Base-by-base conservation (phyloP, 2,797 vertebrate species). In the Cynopterus sphinx region DNA sequence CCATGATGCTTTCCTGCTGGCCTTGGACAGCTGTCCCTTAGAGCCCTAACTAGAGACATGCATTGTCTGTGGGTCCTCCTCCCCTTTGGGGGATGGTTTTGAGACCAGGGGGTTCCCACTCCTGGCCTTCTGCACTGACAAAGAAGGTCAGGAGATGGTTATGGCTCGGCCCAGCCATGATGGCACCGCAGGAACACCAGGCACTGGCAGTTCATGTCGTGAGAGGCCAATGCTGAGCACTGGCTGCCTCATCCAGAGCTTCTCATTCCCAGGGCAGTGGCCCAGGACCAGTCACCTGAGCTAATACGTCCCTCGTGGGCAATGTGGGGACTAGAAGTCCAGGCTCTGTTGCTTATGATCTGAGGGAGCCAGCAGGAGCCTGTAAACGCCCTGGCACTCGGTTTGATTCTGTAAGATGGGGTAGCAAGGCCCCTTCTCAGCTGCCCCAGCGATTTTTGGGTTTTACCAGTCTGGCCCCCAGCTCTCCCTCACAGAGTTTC, bases 101-200 rank as follows among this genome's bases (percentile, higher is more conserved):
- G 51, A 96, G 49, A 55, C 13, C 21, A 5, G 0, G 3, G 3
- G 3, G 3, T 70, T 10, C 22, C 74, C 10, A 33, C 16, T n/a
- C 6, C 73, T 41, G 21, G 7, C 31, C 11, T 17, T 73, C 41
- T 28, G 16, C 19, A 2, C 1, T 6, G 16, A 39, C 51, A 74
- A 21, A 86, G 28, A 19, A 39, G 33, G n/a, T 79, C 43, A 7
- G 46, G n/a, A 61, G 28, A 41, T 33, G 68, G 1, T 24, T 5
- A 6, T 13, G 8, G 2, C n/a, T 36, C 13, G 39, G 26, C 28
- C 49, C 12, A 13, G 22, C 3, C 1, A 6, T 15, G 71, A 16
- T 9, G 17, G 6, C 6, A 2, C 1, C 0, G 8, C 39, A 33
- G 33, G 22, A 39, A 1, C 26, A 26, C 73, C 9, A 6, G 10